These are phyloP conservation scores for Acleris laterana DNA, from an alignment of 2,888 invertebrate species.

Conservation along the genomic window DNA sequence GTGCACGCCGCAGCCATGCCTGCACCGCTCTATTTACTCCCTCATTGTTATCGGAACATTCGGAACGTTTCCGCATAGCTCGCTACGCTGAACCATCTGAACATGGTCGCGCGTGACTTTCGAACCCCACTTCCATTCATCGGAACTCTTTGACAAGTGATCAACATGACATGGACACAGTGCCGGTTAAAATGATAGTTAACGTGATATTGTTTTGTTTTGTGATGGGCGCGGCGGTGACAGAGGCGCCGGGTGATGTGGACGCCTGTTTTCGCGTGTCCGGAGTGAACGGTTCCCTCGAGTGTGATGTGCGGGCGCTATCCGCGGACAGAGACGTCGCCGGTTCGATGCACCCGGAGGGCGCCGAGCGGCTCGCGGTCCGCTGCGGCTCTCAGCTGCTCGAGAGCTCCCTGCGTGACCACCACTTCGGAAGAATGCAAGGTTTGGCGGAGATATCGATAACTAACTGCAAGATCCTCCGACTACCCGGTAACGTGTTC, in stretches of 20 bases:
- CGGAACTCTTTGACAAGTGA: slow-evolving; percentile 68
- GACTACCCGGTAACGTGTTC: slow-evolving; percentile 90
- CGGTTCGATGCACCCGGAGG: slow-evolving; percentile 87
- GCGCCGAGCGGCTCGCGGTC: slow-evolving; percentile 89
- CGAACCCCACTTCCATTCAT: slow-evolving; percentile 66
- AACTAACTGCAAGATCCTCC: slow-evolving; percentile 91
- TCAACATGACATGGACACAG: slow-evolving; percentile 81
- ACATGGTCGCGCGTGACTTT: slow-evolving; percentile 66
- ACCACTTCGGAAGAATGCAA: slow-evolving; percentile 89
- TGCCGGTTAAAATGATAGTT: slow-evolving; percentile 81
- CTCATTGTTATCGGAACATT: slow-evolving; percentile 63
- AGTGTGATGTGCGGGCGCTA: slow-evolving; percentile 88
- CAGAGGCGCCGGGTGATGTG: slow-evolving; percentile 78
- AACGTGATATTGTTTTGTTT: slow-evolving; percentile 81
- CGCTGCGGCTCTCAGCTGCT: slow-evolving; percentile 85
- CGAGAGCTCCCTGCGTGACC: slow-evolving; percentile 90
- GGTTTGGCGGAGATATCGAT: slow-evolving; percentile 91
- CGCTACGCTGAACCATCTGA: slow-evolving; percentile 62
- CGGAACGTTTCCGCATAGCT: slow-evolving; percentile 61
- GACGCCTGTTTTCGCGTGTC: slow-evolving; percentile 76
- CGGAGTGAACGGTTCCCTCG: slow-evolving; percentile 69
- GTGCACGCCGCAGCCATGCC: slow-evolving; percentile 51
- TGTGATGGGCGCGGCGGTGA: slow-evolving; percentile 81
- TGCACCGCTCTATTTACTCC: slow-evolving; percentile 63
- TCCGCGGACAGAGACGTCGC: slow-evolving; percentile 88